Conservation (phyloP, 2,888 invertebrate species). For the Pharmacophagus antenor region DNA sequence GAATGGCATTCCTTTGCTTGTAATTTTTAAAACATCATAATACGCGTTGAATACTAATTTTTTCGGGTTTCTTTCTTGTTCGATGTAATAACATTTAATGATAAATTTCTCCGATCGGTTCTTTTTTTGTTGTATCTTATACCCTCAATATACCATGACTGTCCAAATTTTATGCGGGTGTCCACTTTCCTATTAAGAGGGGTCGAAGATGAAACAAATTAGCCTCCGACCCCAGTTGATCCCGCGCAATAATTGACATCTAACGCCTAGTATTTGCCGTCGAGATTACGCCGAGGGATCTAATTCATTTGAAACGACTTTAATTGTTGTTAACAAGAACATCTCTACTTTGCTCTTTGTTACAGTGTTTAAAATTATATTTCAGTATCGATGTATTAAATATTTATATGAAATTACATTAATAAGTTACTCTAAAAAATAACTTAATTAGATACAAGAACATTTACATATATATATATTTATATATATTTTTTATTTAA, state of each 20-base stretch:
- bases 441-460: too few species aligned
- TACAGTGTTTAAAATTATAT: not conserved
- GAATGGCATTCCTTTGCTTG: conserved; percentile 33
- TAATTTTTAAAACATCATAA: conserved; percentile 1
- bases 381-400: not conserved
- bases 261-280: conserved; percentile 42
- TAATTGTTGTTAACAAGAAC: conserved; percentile 41
- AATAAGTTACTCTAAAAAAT: too few species aligned
- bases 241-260: conserved; percentile 45
- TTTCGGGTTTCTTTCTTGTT: not conserved
- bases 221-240: conserved; percentile 44
- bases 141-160: conserved; percentile 19
- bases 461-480: too few species aligned
- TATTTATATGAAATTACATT: too few species aligned
- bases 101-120: not conserved
- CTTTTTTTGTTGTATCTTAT: conserved; percentile 9
- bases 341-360: not conserved
- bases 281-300: conserved; percentile 51
- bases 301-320: conserved; percentile 56
- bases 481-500: too few species aligned
- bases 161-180: conserved; percentile 62
- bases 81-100: not conserved
- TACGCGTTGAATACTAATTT: too few species aligned
- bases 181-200: conserved; percentile 61
- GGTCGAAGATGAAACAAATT: conserved; percentile 53